These are phyloP conservation scores for Phengaris arion DNA, from an alignment of 2,888 invertebrate species.

Conservation along the genomic window DNA sequence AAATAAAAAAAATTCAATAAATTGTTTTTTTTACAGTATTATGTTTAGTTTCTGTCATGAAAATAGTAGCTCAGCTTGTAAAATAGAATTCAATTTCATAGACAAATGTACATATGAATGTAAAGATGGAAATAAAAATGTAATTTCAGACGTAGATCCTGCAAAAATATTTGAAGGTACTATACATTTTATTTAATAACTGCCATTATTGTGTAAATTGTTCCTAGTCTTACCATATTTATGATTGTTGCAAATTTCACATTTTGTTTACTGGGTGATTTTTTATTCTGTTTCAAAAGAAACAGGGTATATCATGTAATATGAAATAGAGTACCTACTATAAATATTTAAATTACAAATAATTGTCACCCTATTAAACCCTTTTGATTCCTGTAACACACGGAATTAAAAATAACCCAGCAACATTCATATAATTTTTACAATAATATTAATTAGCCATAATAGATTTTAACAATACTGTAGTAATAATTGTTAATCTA, in stretches of 20 bases:
- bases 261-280: too few species aligned
- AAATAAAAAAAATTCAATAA: not conserved
- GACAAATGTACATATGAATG: not conserved
- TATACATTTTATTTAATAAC: slow-evolving; percentile 12
- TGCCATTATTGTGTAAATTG: not conserved
- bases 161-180: slow-evolving; percentile 47
- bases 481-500: not conserved
- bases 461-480: not conserved
- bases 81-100: slow-evolving; percentile 8
- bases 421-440: too few species aligned
- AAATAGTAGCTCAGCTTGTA: not conserved
- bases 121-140: slow-evolving; percentile 43
- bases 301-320: too few species aligned
- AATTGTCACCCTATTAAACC: too few species aligned
- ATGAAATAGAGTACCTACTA: too few species aligned
- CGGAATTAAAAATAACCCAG: too few species aligned
- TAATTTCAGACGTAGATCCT: slow-evolving; percentile 40
- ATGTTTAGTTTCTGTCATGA: not conserved
- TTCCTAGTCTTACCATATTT: too few species aligned
- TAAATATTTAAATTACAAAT: too few species aligned
- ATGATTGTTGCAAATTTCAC: too few species aligned
- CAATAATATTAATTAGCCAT: not conserved
- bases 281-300: too few species aligned
- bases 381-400: too few species aligned
- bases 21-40: slow-evolving; percentile 14